Conservation (phyloP, 2,888 invertebrate species). For the Dyspetes luteomarginatus region DNA sequence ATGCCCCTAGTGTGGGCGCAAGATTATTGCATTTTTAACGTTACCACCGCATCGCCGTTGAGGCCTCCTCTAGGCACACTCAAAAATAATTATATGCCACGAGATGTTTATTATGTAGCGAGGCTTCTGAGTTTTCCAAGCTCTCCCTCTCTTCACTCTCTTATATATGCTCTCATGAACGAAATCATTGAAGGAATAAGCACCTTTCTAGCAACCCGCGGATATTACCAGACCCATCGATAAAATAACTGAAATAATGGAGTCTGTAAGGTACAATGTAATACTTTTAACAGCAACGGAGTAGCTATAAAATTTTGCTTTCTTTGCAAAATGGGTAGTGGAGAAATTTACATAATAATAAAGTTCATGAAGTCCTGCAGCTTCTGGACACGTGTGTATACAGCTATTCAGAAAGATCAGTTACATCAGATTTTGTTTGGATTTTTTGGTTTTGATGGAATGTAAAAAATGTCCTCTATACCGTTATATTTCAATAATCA, state of each 20-base stretch:
- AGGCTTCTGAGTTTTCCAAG: conserved; percentile 14
- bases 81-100: conserved; percentile 51
- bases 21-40: conserved; percentile 73
- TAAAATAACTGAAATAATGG: conserved; percentile 25
- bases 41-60: conserved; percentile 30
- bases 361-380: conserved; percentile 7
- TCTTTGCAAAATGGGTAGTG: conserved; percentile 3
- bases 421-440: no score
- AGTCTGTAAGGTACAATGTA: conserved; percentile 15
- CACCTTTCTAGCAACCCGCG: neutral
- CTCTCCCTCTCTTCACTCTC: neutral
- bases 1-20: conserved; percentile 31
- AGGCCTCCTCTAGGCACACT: conserved; percentile 33
- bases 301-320: neutral
- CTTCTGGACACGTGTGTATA: conserved; percentile 4
- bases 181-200: conserved; percentile 45
- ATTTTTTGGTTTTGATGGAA: no score
- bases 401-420: no score
- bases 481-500: no score
- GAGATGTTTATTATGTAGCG: neutral
- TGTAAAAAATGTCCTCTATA: no score
- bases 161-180: conserved; percentile 4
- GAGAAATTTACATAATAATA: conserved; percentile 29
- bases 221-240: conserved; percentile 24
- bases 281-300: conserved; percentile 13